phyloP scores from a whole-genome alignment of 2,113 vertebrate genomes.

The Paracanthobrama guichenoti region DNA sequence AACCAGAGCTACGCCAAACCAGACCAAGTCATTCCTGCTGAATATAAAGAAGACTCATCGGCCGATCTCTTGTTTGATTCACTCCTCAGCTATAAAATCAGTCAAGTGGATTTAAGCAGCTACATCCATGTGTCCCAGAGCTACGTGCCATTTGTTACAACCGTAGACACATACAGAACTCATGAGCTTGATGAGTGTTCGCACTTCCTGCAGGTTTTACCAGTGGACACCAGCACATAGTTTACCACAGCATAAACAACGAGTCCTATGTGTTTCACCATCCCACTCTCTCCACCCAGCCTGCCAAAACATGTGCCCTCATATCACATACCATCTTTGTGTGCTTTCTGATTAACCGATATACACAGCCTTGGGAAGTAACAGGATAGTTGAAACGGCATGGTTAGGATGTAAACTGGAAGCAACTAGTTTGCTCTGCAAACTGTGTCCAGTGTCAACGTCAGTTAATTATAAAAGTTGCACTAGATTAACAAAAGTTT shows the following conservation, averaged over 20 bases:
- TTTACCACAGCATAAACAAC: not conserved
- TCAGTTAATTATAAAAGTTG: not conserved
- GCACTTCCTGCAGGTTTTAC: not conserved
- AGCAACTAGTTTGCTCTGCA: not conserved
- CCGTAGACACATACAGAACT: not conserved
- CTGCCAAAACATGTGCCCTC: not conserved
- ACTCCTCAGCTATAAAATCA: not conserved
- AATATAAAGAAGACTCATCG: not conserved
- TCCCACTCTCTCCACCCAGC: not conserved
- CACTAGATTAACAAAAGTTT: not conserved
- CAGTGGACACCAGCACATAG: not conserved
- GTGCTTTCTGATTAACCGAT: not conserved
- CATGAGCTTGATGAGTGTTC: not conserved
- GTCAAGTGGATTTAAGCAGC: not conserved
- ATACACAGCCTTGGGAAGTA: not conserved
- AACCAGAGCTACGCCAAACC: not conserved
- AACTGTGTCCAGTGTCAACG: not conserved
- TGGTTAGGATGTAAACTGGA: not conserved
- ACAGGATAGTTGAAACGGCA: not conserved
- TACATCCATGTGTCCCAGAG: conserved; percentile 34
- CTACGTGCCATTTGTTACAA: not conserved
- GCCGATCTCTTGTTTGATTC: not conserved
- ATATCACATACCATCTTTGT: not conserved
- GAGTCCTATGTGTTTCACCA: not conserved
- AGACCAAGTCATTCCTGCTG: not conserved